phyloP scores from a whole-genome alignment of 2,888 invertebrate genomes.

The Endotricha flammealis region DNA sequence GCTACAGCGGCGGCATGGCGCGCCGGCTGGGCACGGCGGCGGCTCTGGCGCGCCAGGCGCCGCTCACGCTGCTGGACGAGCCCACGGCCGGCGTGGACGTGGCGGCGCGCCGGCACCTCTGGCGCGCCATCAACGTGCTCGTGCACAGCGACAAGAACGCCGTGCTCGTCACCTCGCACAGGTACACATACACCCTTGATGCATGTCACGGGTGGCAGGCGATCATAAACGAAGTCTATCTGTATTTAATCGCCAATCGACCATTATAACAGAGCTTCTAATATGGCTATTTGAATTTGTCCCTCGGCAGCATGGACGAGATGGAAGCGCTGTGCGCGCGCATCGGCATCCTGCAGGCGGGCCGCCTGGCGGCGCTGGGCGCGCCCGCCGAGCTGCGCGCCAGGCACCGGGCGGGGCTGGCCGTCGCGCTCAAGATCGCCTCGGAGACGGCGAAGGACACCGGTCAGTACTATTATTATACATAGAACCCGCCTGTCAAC shows the following conservation, averaged over 20 bases:
- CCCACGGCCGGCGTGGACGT: slow-evolving; percentile 86
- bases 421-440: slow-evolving; percentile 46
- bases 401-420: slow-evolving; percentile 81
- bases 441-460: slow-evolving; percentile 11
- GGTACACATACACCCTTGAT: slow-evolving; percentile 58
- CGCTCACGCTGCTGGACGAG: slow-evolving; percentile 86
- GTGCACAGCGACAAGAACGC: slow-evolving; percentile 60
- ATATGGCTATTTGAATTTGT: neutral
- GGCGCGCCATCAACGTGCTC: slow-evolving; percentile 77
- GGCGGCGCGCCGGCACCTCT: slow-evolving; percentile 80
- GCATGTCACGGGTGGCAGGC: no score
- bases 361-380: slow-evolving; percentile 85
- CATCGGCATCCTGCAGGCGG: slow-evolving; percentile 86
- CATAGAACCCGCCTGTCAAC: no score
- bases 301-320: slow-evolving; percentile 87
- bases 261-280: no score
- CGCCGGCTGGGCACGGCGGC: slow-evolving; percentile 67
- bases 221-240: no score
- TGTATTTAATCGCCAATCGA: no score
- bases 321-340: slow-evolving; percentile 89
- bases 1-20: slow-evolving; percentile 85
- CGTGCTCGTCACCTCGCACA: slow-evolving; percentile 83
- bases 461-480: slow-evolving; percentile 17
- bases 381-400: slow-evolving; percentile 84
- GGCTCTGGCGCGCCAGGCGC: slow-evolving; percentile 57